These are phyloP conservation scores for Laterallus jamaicensis DNA, from an alignment of 2,113 vertebrate species.

Conservation along the genomic window DNA sequence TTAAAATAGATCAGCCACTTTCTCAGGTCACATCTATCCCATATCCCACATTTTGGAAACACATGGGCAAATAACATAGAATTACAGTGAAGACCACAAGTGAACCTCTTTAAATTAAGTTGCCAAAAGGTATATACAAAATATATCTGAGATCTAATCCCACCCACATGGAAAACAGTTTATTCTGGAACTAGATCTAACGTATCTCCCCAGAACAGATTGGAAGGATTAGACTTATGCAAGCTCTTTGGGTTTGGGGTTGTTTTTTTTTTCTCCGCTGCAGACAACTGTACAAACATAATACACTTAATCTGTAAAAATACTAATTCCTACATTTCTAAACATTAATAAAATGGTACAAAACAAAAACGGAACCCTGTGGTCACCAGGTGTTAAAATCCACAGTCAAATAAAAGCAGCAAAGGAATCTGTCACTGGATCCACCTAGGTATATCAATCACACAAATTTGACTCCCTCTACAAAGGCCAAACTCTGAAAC, in stretches of 20 bases:
- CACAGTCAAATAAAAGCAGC: neutral
- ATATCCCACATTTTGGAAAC: neutral
- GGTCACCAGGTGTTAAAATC: neutral
- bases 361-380: neutral
- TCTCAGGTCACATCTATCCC: neutral
- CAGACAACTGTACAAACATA: neutral
- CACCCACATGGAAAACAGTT: neutral
- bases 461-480: neutral
- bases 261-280: neutral
- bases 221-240: conserved; percentile 6
- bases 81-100: neutral
- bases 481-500: neutral
- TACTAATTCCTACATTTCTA: neutral
- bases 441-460: neutral
- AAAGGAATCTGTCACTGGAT: neutral
- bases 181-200: neutral
- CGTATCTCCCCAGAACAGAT: neutral
- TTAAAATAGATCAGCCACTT: neutral
- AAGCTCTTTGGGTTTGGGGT: neutral
- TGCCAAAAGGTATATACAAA: neutral
- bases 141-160: neutral
- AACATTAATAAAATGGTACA: neutral
- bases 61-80: rapidly evolving
- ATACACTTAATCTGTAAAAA: neutral
- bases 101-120: neutral